Conservation (phyloP, 2,113 vertebrate genomes). For the Ceratotherium simum region DNA sequence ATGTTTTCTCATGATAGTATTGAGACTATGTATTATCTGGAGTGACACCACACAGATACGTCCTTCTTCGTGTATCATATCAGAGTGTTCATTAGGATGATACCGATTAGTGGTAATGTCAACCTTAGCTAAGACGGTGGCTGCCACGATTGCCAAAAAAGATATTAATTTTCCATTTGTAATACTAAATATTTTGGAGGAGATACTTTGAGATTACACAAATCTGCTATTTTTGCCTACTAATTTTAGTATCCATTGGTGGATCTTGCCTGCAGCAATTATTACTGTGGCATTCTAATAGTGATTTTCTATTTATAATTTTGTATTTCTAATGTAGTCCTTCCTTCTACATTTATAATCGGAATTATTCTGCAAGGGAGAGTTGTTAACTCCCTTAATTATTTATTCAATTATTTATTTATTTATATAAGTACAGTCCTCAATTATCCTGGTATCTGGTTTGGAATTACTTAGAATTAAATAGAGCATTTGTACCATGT, state of each 20-base stretch:
- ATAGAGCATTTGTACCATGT: background rate
- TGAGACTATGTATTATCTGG: background rate
- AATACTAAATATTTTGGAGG: conserved; percentile 3
- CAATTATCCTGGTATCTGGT: background rate
- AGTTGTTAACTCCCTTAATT: background rate
- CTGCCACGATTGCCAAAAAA: background rate
- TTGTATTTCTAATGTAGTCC: background rate
- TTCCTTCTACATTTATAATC: background rate
- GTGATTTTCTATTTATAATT: conserved; percentile 9
- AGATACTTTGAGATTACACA: background rate
- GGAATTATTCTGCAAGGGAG: background rate
- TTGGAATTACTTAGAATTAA: conserved; percentile 31
- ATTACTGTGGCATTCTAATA: background rate
- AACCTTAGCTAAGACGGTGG: background rate
- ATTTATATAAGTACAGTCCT: background rate
- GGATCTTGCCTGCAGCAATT: background rate
- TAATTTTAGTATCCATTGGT: background rate
- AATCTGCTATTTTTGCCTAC: background rate
- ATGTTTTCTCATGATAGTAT: background rate
- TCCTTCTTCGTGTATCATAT: background rate
- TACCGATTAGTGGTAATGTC: background rate
- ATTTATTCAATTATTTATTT: background rate
- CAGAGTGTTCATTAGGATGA: background rate
- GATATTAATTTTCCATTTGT: background rate
- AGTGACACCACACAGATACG: background rate